Base-by-base conservation (phyloP, 2,113 vertebrate species). In the Perca schrenkii region DNA sequence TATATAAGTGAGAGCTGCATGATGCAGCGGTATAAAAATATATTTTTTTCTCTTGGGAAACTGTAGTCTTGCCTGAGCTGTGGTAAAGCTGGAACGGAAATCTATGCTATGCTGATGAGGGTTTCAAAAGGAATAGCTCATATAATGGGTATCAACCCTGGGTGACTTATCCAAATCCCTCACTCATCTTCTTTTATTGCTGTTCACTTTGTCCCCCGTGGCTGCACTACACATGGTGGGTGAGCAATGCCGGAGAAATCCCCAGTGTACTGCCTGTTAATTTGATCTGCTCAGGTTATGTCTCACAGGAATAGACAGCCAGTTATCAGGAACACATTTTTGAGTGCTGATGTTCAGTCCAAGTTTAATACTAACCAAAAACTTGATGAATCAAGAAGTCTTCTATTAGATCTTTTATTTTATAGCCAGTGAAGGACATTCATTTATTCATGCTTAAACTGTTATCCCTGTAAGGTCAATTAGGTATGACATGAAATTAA, bases 151-250 rank as follows among this genome's bases (percentile, higher is more conserved):
- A n/a, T n/a, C n/a, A n/a, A n/a, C n/a, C 90, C 87, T 91, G 77
- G 68, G 86, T 91, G 92, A 93, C 87, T 94, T 94, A 91, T 91
- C 90, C 89, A 94, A 91, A 94, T 94, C 91, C 91, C 88, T 83
- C 87, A 89, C 88, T 94, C 92, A 94, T 93, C 91, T 93, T 88
- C 84, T 81, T 89, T 94, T 93, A 94, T 94, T 94, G 92, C 90
- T 82, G 88, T 90, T 94, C 90, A 81, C 83, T 93, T 85, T 81
- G 85, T 94, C 88, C 89, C 84, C 73, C 17, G 65, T 74, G 86
- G 76, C 83, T 17, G 52, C 75, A 83, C 75, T 64, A 79, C 85
- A 74, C 84, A 88, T 54, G 57, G 85, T 79, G 90, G 70, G 79
- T 85, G 88, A 87, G 85, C 88, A 79, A 46, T 21, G 28, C 36